phyloP scores from a whole-genome alignment of 2,113 vertebrate species.

The Chinchilla lanigera region DNA sequence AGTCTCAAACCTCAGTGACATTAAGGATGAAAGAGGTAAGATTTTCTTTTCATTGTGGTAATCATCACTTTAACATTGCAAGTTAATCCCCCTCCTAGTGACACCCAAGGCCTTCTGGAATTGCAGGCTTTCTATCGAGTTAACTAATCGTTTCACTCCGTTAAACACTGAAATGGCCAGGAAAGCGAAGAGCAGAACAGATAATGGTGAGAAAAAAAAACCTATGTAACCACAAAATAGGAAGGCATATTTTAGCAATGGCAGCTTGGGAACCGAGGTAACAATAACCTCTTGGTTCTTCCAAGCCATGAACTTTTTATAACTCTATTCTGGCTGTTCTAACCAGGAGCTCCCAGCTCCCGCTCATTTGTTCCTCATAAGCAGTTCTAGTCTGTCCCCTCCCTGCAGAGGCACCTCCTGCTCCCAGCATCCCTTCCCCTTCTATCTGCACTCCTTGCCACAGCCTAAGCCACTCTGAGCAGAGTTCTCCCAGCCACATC shows the following conservation, averaged over 20 bases:
- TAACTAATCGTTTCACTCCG: neutral
- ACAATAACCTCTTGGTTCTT: neutral
- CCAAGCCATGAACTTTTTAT: neutral
- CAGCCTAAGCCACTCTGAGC: neutral
- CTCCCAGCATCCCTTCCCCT: too few species aligned
- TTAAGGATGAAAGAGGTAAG: neutral
- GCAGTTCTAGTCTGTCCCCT: neutral
- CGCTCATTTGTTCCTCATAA: neutral
- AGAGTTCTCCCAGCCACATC: neutral
- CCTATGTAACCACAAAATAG: neutral
- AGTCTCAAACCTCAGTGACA: too few species aligned
- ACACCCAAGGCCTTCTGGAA: neutral
- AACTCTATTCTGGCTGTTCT: neutral
- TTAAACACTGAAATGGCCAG: neutral
- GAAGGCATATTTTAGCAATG: neutral
- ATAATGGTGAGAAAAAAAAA: neutral
- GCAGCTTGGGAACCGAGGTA: too few species aligned
- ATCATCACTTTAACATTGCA: neutral
- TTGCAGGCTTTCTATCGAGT: neutral
- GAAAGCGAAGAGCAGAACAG: neutral
- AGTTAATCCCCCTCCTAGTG: neutral
- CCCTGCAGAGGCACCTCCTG: neutral
- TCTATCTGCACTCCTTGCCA: neutral
- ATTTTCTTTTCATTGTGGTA: neutral
- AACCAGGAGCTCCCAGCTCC: neutral